Percentiles rank a stretch among this genome's conserved stretches.
Conservation (phyloP, 2,888 invertebrate genomes). For the Orthosia gracilis region DNA sequence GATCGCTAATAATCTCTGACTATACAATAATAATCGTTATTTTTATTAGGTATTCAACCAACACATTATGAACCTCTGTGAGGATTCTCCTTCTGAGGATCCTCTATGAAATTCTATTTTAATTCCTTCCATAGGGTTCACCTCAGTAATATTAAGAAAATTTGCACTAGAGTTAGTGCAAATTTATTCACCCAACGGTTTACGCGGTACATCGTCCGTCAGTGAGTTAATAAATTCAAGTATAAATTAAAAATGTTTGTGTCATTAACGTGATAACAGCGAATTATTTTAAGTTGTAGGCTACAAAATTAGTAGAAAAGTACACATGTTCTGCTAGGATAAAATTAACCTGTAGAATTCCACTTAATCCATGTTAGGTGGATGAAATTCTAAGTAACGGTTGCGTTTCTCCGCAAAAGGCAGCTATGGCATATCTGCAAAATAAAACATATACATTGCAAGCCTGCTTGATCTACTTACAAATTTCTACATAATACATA, state of each 20-base stretch:
- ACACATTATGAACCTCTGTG: too few species aligned
- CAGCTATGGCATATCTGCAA: neutral
- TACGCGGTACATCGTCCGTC: neutral
- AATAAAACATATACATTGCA: neutral
- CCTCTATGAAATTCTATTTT: too few species aligned
- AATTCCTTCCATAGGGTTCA: too few species aligned
- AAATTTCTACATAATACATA: neutral
- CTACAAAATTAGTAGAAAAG: neutral
- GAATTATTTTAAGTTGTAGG: too few species aligned
- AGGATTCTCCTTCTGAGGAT: too few species aligned
- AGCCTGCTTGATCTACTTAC: neutral
- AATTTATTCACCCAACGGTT: neutral
- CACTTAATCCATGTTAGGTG: neutral
- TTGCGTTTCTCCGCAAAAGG: neutral
- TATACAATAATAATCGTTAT: too few species aligned
- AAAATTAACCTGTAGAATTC: neutral
- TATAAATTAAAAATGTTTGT: neutral
- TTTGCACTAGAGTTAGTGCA: too few species aligned
- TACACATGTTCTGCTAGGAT: neutral
- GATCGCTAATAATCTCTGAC: too few species aligned
- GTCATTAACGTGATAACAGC: neutral
- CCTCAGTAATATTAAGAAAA: too few species aligned
- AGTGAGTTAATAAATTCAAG: neutral
- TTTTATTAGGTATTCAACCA: too few species aligned
- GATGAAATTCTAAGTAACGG: neutral